These are phyloP conservation scores for Neosalanx taihuensis DNA, from an alignment of 2,797 vertebrate genomes.

Conservation along the genomic window DNA sequence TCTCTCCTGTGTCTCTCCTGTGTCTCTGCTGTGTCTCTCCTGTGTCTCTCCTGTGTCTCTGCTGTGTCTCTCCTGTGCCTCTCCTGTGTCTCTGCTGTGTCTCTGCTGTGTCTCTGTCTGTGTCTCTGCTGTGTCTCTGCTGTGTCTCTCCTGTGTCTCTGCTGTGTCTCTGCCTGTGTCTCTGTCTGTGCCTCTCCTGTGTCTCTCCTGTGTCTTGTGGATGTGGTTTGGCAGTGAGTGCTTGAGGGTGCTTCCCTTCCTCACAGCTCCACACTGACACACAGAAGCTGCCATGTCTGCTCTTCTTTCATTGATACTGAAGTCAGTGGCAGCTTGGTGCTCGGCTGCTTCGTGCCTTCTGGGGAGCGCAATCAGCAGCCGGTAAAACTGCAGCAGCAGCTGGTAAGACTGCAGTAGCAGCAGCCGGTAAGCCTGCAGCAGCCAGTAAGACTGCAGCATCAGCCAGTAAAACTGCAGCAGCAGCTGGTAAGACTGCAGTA, in stretches of 20 bases:
- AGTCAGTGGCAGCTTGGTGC: background rate
- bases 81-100: too few species aligned
- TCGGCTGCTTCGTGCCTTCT: constrained; percentile 5
- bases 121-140: too few species aligned
- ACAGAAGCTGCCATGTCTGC: background rate
- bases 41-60: constrained; percentile 1
- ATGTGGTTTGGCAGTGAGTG: background rate
- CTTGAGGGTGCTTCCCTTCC: background rate
- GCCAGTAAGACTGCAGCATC: background rate
- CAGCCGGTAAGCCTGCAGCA: background rate
- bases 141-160: background rate
- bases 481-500: too few species aligned
- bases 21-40: too few species aligned
- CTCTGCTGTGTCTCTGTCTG: too few species aligned
- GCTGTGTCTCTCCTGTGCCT: too few species aligned
- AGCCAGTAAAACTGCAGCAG: too few species aligned
- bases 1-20: too few species aligned
- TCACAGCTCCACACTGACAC: background rate
- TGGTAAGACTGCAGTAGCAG: too few species aligned
- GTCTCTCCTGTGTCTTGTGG: constrained; percentile 1
- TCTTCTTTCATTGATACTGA: background rate
- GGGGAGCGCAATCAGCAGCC: background rate
- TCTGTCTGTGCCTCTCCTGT: too few species aligned
- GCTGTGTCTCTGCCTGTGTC: too few species aligned
- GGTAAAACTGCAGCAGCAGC: too few species aligned